Conservation (phyloP, 2,888 invertebrate species). For the Chydorus sphaericus region DNA sequence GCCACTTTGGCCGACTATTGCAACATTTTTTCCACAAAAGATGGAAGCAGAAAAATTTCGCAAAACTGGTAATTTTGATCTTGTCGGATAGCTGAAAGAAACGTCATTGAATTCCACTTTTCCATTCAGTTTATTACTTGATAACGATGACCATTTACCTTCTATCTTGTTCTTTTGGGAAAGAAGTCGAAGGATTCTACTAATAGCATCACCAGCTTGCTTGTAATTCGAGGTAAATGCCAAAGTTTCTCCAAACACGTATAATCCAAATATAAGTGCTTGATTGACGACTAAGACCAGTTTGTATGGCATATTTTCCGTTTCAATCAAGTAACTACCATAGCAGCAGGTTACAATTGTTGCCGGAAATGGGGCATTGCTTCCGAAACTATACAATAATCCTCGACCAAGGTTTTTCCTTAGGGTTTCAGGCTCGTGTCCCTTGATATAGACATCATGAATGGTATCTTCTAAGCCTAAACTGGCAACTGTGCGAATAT, state of each 20-base stretch:
- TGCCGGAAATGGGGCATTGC: constrained; percentile 33
- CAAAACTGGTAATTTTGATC: constrained; percentile 56
- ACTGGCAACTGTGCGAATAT: constrained; percentile 56
- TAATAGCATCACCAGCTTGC: constrained; percentile 57
- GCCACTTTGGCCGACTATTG: constrained; percentile 48
- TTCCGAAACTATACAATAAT: constrained; percentile 42
- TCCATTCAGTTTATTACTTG: constrained; percentile 28
- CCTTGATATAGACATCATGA: constrained; percentile 40
- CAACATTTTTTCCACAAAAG: constrained; percentile 52
- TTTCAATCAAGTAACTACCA: constrained; percentile 49
- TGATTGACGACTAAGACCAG: constrained; percentile 57
- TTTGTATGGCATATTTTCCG: constrained; percentile 43
- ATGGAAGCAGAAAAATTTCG: constrained; percentile 52
- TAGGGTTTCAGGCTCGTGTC: constrained; percentile 40
- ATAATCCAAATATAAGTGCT: constrained; percentile 56
- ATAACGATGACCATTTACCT: constrained; percentile 29
- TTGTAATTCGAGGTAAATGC: constrained; percentile 68
- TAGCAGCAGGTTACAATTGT: constrained; percentile 57
- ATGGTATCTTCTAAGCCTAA: constrained; percentile 48
- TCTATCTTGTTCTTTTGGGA: constrained; percentile 44
- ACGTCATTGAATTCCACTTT: constrained; percentile 52
- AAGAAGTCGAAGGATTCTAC: constrained; percentile 47
- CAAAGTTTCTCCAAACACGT: constrained; percentile 62
- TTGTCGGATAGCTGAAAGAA: constrained; percentile 66
- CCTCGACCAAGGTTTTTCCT: constrained; percentile 44